phyloP scores from a whole-genome alignment of 2,888 invertebrate species.

The Opisthograptis luteolata region DNA sequence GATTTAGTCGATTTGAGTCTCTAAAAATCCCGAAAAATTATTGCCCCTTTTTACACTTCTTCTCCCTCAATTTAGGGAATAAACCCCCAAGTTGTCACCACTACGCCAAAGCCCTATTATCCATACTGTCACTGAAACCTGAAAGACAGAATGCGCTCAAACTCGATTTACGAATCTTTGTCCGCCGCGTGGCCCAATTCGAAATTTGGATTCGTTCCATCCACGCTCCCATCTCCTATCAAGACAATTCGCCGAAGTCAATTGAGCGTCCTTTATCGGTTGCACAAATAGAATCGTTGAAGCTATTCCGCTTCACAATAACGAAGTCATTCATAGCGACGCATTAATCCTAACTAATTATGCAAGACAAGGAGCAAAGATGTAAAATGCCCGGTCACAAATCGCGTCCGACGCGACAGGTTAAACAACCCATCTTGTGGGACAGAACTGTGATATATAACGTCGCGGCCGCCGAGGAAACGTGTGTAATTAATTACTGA shows the following conservation, averaged over 20 bases:
- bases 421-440: slow-evolving; percentile 78
- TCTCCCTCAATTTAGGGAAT: too few relatives aligned
- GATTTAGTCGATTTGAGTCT: too few relatives aligned
- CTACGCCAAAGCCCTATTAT: too few relatives aligned
- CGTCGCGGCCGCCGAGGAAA: slow-evolving; percentile 69
- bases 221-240: slow-evolving; percentile 34
- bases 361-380: slow-evolving; percentile 79
- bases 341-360: slow-evolving; percentile 82
- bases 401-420: slow-evolving; percentile 79
- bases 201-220: slow-evolving; percentile 38
- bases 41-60: too few relatives aligned
- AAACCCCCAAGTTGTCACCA: too few relatives aligned
- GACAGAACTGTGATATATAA: slow-evolving; percentile 80
- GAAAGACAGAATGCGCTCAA: slow-evolving; percentile 21
- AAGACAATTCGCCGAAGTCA: slow-evolving; percentile 12
- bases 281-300: slow-evolving; percentile 10
- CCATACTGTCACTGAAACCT: too few relatives aligned
- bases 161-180: slow-evolving; percentile 37
- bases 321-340: slow-evolving; percentile 73
- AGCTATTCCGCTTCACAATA: slow-evolving; percentile 66
- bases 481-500: slow-evolving; percentile 76
- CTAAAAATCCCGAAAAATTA: too few relatives aligned
- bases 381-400: slow-evolving; percentile 80
- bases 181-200: slow-evolving; percentile 35
- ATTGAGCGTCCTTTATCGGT: slow-evolving; percentile 13